A percentile compares a stretch with the other conserved stretches of the same genome.
These are phyloP conservation scores for Centrocercus urophasianus DNA, from an alignment of 2,113 vertebrate species.

Conservation along the genomic window DNA sequence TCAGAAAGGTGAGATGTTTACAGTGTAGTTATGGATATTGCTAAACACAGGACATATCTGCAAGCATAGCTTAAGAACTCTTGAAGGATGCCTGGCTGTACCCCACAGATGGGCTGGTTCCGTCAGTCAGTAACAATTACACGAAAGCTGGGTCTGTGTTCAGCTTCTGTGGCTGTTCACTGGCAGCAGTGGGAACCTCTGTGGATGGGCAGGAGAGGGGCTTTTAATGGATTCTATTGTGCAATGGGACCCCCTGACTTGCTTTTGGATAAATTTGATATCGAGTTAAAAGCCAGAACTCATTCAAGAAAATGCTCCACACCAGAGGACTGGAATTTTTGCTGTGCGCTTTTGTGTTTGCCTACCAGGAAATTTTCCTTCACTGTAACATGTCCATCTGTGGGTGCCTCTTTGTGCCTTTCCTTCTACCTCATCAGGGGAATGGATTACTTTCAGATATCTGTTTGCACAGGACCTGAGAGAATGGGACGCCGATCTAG, in stretches of 20 bases:
- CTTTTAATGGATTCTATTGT: neutral
- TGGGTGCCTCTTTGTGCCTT: neutral
- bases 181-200: neutral
- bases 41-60: neutral
- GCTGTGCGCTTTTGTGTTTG: fast-evolving
- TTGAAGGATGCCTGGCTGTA: neutral
- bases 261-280: neutral
- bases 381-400: neutral
- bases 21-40: neutral
- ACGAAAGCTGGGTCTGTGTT: fast-evolving
- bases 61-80: neutral
- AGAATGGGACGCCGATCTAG: neutral
- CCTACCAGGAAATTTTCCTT: neutral
- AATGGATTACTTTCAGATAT: neutral
- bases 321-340: neutral
- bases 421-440: neutral
- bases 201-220: neutral
- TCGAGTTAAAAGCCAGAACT: neutral
- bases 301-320: neutral
- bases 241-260: neutral
- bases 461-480: neutral
- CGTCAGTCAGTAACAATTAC: fast-evolving
- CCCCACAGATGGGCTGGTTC: neutral
- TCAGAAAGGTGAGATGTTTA: slow-evolving; percentile 10
- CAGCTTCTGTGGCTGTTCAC: neutral